A percentile compares a stretch with the other conserved stretches of the same genome.
Evolutionary conservation across 2,888 invertebrate genomes (phyloP).

Genomic region (Bellardia pandia): DNA sequence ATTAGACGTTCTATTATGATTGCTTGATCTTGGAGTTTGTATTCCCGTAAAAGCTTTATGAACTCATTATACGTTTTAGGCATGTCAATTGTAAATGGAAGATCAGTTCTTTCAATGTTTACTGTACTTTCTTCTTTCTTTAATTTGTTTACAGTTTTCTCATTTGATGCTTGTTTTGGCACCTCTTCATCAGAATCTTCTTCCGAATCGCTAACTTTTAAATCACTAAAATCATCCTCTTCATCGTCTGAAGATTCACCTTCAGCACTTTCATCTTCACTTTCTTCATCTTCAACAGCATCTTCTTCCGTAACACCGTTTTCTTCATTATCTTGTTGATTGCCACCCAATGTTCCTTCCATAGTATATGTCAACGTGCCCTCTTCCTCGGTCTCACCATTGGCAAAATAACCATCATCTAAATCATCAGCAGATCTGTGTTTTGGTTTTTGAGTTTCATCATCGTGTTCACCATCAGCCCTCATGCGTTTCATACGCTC

Average conservation of each 20-base stretch:
- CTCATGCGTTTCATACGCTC: conserved; percentile 92
- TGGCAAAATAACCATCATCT: conserved; percentile 91
- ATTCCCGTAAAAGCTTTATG: conserved; percentile 86
- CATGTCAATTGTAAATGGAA: conserved; percentile 86
- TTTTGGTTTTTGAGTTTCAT: conserved; percentile 83
- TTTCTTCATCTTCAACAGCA: conserved; percentile 77
- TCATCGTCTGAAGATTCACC: conserved; percentile 80
- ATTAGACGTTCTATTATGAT: conserved; percentile 92
- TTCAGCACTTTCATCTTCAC: conserved; percentile 66
- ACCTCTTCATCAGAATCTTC: conserved; percentile 49
- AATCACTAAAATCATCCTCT: conserved; percentile 82
- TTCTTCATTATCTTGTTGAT: conserved; percentile 55
- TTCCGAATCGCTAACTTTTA: conserved; percentile 82
- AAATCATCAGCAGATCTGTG: conserved; percentile 94
- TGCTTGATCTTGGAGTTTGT: conserved; percentile 88
- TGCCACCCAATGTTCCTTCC: conserved; percentile 76
- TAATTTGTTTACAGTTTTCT: conserved; percentile 19
- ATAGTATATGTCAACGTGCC: conserved; percentile 81
- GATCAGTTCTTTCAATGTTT: conserved; percentile 84
- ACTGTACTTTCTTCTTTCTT: conserved; percentile 11
- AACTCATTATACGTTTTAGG: conserved; percentile 88
- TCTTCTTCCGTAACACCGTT: conserved; percentile 73
- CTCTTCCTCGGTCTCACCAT: conserved; percentile 80
- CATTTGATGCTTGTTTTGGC: background rate
- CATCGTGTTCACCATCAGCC: conserved; percentile 85